phyloP scores from a whole-genome alignment of 2,888 invertebrate genomes.

The Teinopalpus imperialis region DNA sequence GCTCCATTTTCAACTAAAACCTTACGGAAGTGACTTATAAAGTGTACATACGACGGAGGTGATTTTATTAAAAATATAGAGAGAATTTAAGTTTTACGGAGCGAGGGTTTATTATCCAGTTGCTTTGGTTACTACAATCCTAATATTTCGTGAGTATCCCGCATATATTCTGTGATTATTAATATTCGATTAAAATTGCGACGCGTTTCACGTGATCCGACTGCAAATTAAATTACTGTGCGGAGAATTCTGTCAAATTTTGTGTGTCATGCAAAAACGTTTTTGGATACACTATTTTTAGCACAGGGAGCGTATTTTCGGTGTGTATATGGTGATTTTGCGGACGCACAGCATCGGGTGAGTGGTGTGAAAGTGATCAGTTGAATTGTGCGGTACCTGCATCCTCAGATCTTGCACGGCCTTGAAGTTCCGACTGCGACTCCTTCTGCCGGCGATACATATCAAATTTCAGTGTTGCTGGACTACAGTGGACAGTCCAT shows the following conservation, averaged over 20 bases:
- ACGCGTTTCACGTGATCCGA: constrained; percentile 49
- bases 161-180: constrained; percentile 45
- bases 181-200: constrained; percentile 53
- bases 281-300: constrained; percentile 69
- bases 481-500: neutral
- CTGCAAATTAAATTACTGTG: constrained; percentile 51
- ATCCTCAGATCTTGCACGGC: constrained; percentile 43
- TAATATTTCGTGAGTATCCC: constrained; percentile 68
- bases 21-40: constrained; percentile 53
- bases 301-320: constrained; percentile 65
- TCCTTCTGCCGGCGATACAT: constrained; percentile 30
- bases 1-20: constrained; percentile 50
- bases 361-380: constrained; percentile 68
- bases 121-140: constrained; percentile 60
- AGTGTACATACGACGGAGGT: constrained; percentile 37
- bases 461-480: constrained; percentile 37
- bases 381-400: constrained; percentile 44
- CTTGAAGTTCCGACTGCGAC: constrained; percentile 46
- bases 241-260: constrained; percentile 29
- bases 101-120: constrained; percentile 37
- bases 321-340: constrained; percentile 72
- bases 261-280: constrained; percentile 59
- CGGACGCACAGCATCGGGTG: constrained; percentile 59
- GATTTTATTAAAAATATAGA: constrained; percentile 15
- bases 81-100: constrained; percentile 16